Evolutionary conservation across 2,113 vertebrate genomes (phyloP), one percentile per base, ranked within the genome.

Genomic region (Phaethon lepturus): DNA sequence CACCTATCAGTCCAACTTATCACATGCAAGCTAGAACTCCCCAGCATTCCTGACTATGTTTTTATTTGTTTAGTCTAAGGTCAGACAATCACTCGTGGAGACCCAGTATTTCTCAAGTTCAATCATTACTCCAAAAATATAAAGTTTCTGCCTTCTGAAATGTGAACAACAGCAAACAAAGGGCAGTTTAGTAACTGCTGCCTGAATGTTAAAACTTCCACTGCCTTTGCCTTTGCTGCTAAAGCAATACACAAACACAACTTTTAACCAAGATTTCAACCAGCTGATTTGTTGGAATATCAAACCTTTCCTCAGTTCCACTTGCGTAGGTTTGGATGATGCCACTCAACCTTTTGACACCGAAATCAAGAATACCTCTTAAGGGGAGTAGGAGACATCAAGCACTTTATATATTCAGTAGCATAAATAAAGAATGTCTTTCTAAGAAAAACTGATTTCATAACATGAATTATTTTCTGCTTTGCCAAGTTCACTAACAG

Each of bases 391-490:
- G 38, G 17, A 82, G 33, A 86, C 11, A 83, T 45, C 19, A 38
- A 35, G 20, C 33, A 31, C 9, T 68, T 74, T 22, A 47, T 31
- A 35, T 28, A 84, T 88, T 86, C 62, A 87, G 55, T 18, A 62
- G 24, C 31, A 49, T n/a, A 40, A 88, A 69, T 42, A 77, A 92
- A 78, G 10, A 45, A 68, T 6, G 11, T 22, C 17, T 63, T 83
- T 50, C 52, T 40, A 75, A 23, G 74, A 68, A 89, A 66, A 84
- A 49, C 0, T 42, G 15, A 86, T 73, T 94, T 68, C 74, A 42
- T 29, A 79, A 83, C 50, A 68, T 17, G 26, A 53, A 94, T 72
- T 84, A 29, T 90, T 91, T 94, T 96, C 69, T 96, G n/a, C 22
- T 80, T 83, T 95, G 45, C 29, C 29, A 84, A 88, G 10, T 45